These are phyloP conservation scores for Lepidocyrtoides sp. DNA, from an alignment of 2,888 invertebrate species.

Conservation along the genomic window DNA sequence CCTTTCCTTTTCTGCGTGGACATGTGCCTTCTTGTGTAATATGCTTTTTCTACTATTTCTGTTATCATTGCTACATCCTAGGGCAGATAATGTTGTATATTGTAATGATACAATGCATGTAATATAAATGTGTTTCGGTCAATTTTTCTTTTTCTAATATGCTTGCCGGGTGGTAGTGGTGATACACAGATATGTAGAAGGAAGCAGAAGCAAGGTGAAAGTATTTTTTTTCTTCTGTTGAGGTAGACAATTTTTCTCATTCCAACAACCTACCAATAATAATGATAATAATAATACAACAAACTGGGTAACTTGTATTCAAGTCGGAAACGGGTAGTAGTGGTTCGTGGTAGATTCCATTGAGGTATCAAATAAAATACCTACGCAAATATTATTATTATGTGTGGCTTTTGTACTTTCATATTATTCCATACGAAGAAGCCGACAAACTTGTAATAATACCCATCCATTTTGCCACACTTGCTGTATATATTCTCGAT, in stretches of 20 bases:
- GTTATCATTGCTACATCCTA: background rate
- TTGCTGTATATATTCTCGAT: background rate
- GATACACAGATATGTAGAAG: no score
- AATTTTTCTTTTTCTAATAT: conserved; percentile 60
- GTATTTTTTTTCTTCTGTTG: conserved; percentile 6
- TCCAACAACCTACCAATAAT: conserved; percentile 24
- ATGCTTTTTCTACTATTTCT: background rate
- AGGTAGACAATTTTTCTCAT: conserved; percentile 48
- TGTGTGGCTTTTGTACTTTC: background rate
- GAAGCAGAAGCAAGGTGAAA: no score
- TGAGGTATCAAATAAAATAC: conserved; percentile 59
- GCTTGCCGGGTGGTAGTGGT: background rate
- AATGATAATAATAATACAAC: conserved; percentile 47
- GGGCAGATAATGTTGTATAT: conserved; percentile 19
- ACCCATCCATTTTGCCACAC: conserved; percentile 11
- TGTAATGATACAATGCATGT: conserved; percentile 8
- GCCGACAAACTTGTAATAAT: background rate
- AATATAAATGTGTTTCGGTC: conserved; percentile 58
- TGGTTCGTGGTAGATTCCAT: conserved; percentile 51
- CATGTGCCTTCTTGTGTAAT: background rate
- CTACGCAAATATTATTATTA: conserved; percentile 6
- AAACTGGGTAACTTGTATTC: conserved; percentile 72
- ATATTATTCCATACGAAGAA: background rate
- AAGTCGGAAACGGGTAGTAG: conserved; percentile 43
- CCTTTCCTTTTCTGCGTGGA: conserved; percentile 53